Conservation (phyloP, 92 coral and sea anemone genomes). For the Epizoanthus fatuus region DNA sequence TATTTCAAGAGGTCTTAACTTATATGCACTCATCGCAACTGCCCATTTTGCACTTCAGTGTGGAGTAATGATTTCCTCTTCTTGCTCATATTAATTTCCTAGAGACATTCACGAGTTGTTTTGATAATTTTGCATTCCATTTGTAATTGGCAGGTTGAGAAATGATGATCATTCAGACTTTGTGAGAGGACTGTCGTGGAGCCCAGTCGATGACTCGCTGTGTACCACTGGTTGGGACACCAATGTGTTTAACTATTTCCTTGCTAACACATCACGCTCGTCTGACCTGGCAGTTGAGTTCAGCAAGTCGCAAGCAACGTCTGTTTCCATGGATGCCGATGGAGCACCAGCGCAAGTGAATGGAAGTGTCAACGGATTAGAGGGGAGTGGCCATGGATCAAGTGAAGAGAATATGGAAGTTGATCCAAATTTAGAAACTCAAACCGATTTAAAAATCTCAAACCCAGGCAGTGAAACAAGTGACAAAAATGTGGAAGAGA, state of each 20-base stretch:
- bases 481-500: slow-evolving; percentile 1
- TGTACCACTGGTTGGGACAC: slow-evolving; percentile 97
- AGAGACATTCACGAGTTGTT: neutral
- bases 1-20: no score
- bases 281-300: slow-evolving; percentile 90
- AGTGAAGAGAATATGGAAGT: slow-evolving; percentile 78
- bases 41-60: neutral
- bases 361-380: slow-evolving; percentile 58
- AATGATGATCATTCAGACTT: slow-evolving; percentile 94
- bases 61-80: neutral
- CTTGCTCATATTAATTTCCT: neutral
- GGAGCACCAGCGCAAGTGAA: slow-evolving; percentile 64
- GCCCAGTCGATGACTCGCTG: slow-evolving; percentile 93
- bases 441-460: slow-evolving; percentile 9
- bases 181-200: slow-evolving; percentile 97
- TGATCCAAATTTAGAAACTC: slow-evolving; percentile 39
- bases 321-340: slow-evolving; percentile 83
- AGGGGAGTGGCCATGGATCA: slow-evolving; percentile 52
- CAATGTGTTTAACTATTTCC: slow-evolving; percentile 80
- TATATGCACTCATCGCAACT: no score
- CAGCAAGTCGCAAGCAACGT: slow-evolving; percentile 89
- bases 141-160: slow-evolving; percentile 71
- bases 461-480: neutral
- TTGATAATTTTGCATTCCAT: neutral
- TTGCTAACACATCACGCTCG: slow-evolving; percentile 57